phyloP scores from a whole-genome alignment of 2,113 vertebrate species.

The Baryphthengus martii region DNA sequence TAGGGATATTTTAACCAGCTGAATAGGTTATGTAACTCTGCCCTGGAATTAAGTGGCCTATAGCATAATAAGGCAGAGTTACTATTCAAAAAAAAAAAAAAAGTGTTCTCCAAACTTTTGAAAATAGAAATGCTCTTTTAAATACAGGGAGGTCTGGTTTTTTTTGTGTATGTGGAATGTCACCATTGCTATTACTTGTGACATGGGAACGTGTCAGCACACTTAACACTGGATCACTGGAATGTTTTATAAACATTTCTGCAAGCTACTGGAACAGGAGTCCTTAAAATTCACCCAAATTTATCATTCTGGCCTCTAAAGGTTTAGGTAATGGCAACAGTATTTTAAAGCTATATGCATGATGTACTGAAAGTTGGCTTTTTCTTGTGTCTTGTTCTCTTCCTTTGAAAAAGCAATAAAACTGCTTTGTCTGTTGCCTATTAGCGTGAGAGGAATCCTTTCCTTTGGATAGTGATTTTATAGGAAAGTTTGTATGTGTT shows the following conservation, averaged over 20 bases:
- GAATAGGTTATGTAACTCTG: background rate
- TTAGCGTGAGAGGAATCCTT: slow-evolving; percentile 40
- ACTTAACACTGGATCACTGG: background rate
- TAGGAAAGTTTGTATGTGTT: slow-evolving; percentile 68
- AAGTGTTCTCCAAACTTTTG: background rate
- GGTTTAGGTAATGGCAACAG: background rate
- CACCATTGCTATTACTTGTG: background rate
- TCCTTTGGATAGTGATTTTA: slow-evolving; percentile 59
- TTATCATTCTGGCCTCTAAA: background rate
- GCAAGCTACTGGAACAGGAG: background rate
- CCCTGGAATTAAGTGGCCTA: slow-evolving; percentile 30
- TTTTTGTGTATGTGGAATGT: background rate
- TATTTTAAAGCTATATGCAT: background rate
- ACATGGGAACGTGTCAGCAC: background rate
- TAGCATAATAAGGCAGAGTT: background rate
- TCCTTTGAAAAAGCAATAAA: slow-evolving; percentile 76
- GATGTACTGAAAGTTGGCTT: background rate
- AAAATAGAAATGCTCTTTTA: background rate
- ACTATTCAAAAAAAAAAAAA: background rate
- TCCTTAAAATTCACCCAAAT: background rate
- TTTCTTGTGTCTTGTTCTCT: slow-evolving; percentile 17
- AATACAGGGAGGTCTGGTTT: background rate
- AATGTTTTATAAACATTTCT: slow-evolving; percentile 25
- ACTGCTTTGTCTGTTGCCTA: slow-evolving; percentile 70
- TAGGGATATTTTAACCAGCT: slow-evolving; percentile 10